phyloP scores from a whole-genome alignment of 2,888 invertebrate species.

The Thymelicus sylvestris region DNA sequence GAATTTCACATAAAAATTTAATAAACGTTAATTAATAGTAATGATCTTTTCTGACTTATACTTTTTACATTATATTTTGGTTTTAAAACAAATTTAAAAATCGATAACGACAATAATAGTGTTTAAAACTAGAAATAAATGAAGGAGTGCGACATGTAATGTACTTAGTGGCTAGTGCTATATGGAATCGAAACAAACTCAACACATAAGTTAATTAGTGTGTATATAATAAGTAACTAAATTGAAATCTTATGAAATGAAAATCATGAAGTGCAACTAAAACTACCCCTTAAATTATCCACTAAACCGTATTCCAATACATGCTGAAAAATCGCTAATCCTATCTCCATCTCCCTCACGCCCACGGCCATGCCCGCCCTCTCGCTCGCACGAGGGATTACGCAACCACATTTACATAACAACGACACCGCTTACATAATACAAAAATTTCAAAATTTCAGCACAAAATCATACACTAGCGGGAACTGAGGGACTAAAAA shows the following conservation, averaged over 20 bases:
- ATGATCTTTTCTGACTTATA: too few species aligned
- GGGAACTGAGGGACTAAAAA: constrained; percentile 45
- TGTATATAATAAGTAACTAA: too few species aligned
- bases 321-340: constrained; percentile 49
- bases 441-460: constrained; percentile 32
- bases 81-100: too few species aligned
- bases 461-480: constrained; percentile 44
- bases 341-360: constrained; percentile 47
- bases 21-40: too few species aligned
- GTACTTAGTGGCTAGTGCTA: too few species aligned
- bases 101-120: too few species aligned
- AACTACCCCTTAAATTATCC: neutral
- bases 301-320: neutral
- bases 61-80: too few species aligned
- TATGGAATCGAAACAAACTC: too few species aligned
- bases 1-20: too few species aligned
- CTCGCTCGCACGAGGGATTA: constrained; percentile 50
- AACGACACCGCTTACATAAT: constrained; percentile 37
- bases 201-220: too few species aligned
- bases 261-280: neutral
- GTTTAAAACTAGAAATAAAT: too few species aligned
- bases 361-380: constrained; percentile 43
- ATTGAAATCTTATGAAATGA: neutral
- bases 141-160: too few species aligned
- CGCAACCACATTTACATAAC: constrained; percentile 46